Evolutionary conservation across 2,888 invertebrate species (phyloP), one percentile per base, ranked within the genome.

Genomic region (Lutraria lutraria): DNA sequence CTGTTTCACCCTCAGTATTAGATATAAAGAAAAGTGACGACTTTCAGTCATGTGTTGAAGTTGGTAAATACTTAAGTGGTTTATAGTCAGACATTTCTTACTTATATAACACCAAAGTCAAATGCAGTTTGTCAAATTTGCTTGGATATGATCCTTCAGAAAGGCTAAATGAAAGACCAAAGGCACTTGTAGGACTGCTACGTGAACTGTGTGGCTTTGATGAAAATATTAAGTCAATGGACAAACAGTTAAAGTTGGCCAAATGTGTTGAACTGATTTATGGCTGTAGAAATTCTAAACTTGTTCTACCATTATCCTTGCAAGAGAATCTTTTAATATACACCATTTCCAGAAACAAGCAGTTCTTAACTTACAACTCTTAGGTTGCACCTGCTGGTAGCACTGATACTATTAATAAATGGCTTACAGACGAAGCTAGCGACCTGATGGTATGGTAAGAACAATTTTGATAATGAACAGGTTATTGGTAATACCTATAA

Each of bases 391-490:
- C 87, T 21, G 54, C 83, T 54, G 85, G 87, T 25, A 87, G 82
- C 34, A 82, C 52, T 60, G 76, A 87, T 19, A 60, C 25, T 81
- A 68, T 89, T 13, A 76, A 43, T 3, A 82, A 63, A 43, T 89
- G 89, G 85, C 84, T 87, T 76, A n/a, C 56, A 56, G 82, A 89
- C 16, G 85, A 89, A 85, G 80, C 83, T 29, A 54, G 29, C 8
- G 25, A 31, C 0, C 53, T 82, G n/a, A 15, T 53, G 53, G 53
- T 53, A 8, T 53, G 8, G 53, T 53, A 53, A 53, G 53, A 53
- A 53, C 53, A 85, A 85, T 19, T 87, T 89, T 89, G 89, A 89
- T n/a, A 87, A 89, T 87, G 85, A 89, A 82, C 87, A 89, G 68
- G 87, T 89, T 16, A 82, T 89, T 63, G 85, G 89, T 1, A 84